phyloP scores from a whole-genome alignment of 1,140 invertebrate genomes.

The Plutomurus gul region DNA sequence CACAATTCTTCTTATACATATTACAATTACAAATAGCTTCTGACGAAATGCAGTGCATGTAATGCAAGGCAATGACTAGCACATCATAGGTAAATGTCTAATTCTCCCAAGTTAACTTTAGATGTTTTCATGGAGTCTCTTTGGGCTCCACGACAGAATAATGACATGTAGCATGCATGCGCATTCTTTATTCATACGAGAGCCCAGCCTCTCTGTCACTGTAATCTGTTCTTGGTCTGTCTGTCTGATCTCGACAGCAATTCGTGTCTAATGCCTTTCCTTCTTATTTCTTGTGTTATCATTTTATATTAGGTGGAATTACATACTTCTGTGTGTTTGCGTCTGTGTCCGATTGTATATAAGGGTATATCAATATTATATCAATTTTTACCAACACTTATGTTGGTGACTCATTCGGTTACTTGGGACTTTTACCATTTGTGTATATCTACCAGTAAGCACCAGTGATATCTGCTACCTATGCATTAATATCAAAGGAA shows the following conservation, averaged over 20 bases:
- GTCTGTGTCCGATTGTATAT: constrained; percentile 7
- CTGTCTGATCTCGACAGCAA: not conserved
- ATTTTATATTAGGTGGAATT: not conserved
- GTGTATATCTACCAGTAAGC: too few species aligned
- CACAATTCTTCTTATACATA: not conserved
- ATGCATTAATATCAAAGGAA: too few species aligned
- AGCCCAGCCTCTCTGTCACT: constrained; percentile 5
- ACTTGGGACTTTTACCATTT: too few species aligned
- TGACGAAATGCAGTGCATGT: not conserved
- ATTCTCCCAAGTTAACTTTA: not conserved
- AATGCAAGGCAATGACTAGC: not conserved
- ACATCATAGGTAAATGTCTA: not conserved
- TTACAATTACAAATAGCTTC: not conserved
- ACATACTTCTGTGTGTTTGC: not conserved
- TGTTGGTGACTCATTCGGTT: too few species aligned
- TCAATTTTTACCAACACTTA: constrained; percentile 6
- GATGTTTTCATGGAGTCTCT: constrained; percentile 19
- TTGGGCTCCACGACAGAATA: constrained; percentile 6
- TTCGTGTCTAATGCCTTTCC: not conserved
- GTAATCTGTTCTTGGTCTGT: constrained; percentile 1
- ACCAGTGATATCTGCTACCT: too few species aligned
- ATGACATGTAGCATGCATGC: constrained; percentile 28
- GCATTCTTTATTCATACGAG: constrained; percentile 21
- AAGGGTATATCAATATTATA: too few species aligned
- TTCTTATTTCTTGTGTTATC: not conserved